These are phyloP conservation scores for Tenthredo notha DNA, from an alignment of 2,888 invertebrate genomes.

Conservation along the genomic window DNA sequence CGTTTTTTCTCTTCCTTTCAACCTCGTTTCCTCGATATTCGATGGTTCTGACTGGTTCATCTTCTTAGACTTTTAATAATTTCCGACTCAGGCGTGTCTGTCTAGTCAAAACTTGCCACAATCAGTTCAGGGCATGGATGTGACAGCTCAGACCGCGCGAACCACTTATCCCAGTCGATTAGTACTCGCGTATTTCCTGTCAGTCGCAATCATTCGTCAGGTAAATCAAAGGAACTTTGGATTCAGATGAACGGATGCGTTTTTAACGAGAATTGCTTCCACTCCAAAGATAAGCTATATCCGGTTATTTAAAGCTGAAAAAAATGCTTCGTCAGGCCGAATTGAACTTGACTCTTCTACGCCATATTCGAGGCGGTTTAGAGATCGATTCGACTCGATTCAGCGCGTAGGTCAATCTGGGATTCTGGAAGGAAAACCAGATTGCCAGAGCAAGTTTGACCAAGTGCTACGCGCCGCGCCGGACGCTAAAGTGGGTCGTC, in stretches of 20 bases:
- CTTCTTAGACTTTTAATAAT: background rate
- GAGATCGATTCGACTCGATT: constrained; percentile 8
- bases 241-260: background rate
- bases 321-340: background rate
- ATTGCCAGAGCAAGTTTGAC: constrained; percentile 30
- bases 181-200: background rate
- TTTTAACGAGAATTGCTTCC: background rate
- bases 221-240: background rate
- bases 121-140: background rate
- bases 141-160: background rate
- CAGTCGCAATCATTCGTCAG: background rate
- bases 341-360: background rate
- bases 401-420: constrained; percentile 29
- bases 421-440: constrained; percentile 31
- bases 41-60: background rate
- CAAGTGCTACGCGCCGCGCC: constrained; percentile 39
- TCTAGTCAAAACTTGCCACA: background rate
- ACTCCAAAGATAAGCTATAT: background rate
- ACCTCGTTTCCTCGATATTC: constrained; percentile 5
- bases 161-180: background rate
- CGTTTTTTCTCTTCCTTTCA: background rate
- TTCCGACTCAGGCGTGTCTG: background rate
- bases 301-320: background rate
- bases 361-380: background rate
- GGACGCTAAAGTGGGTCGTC: constrained; percentile 46